Conservation (phyloP, 2,888 invertebrate genomes). For the Acleris laterana region DNA sequence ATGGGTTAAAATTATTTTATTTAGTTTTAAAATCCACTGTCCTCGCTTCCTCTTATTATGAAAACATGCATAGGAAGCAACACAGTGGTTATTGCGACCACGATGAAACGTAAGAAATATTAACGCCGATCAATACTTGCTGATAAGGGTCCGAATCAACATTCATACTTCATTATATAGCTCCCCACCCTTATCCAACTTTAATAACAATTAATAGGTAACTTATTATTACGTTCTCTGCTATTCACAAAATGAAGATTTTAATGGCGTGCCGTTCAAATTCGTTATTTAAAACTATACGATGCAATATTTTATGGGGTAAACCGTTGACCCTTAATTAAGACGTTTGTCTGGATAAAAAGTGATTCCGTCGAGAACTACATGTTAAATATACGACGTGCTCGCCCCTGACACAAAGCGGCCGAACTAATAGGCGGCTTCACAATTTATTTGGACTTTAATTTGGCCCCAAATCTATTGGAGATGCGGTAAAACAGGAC, state of each 20-base stretch:
- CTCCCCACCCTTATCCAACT: slow-evolving; percentile 1
- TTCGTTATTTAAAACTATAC: slow-evolving; percentile 37
- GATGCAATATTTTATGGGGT: slow-evolving; percentile 62
- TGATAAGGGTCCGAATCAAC: slow-evolving; percentile 42
- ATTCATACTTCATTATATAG: slow-evolving; percentile 30
- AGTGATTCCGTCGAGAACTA: slow-evolving; percentile 58
- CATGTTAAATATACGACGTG: slow-evolving; percentile 65
- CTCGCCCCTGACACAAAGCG: slow-evolving; percentile 60
- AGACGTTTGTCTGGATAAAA: slow-evolving; percentile 67
- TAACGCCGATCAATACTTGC: slow-evolving; percentile 44
- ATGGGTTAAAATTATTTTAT: too few species aligned
- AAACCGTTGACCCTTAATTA: slow-evolving; percentile 71
- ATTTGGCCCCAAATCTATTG: slow-evolving; percentile 54
- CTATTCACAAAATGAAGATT: slow-evolving; percentile 10
- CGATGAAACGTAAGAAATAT: slow-evolving; percentile 34
- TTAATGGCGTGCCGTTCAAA: slow-evolving; percentile 29
- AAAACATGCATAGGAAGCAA: slow-evolving; percentile 44
- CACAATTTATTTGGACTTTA: slow-evolving; percentile 63
- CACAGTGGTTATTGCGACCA: slow-evolving; percentile 33
- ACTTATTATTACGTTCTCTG: not conserved
- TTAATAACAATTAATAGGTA: slow-evolving; percentile 11
- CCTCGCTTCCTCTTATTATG: slow-evolving; percentile 40
- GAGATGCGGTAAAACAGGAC: slow-evolving; percentile 57
- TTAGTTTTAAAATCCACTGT: too few species aligned
- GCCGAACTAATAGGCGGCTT: slow-evolving; percentile 60